phyloP scores from a whole-genome alignment of 2,888 invertebrate genomes.

The Eueremaeus valkanovi region DNA sequence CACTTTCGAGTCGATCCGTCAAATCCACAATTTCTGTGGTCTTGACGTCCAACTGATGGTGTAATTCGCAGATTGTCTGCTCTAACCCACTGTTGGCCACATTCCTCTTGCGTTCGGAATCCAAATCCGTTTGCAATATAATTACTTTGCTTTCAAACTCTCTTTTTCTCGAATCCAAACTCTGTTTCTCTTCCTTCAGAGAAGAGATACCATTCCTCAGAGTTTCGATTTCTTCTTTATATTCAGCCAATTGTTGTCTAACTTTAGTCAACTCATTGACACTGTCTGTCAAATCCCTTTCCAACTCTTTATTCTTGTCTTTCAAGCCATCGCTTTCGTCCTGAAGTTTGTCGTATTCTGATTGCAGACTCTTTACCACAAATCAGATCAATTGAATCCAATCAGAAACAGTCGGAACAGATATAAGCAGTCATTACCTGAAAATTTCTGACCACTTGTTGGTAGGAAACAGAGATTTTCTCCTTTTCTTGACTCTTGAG shows the following conservation, averaged over 20 bases:
- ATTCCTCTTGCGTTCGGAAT: slow-evolving; percentile 18
- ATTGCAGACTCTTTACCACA: slow-evolving; percentile 3
- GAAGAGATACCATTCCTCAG: neutral
- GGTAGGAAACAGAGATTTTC: slow-evolving; percentile 10
- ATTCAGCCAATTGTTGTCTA: slow-evolving; percentile 27
- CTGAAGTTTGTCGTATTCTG: slow-evolving; percentile 40
- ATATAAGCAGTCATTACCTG: too few species aligned
- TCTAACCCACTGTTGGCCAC: slow-evolving; percentile 8
- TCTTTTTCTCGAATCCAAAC: slow-evolving; percentile 3
- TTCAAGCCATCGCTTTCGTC: slow-evolving; percentile 36
- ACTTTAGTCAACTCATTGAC: slow-evolving; percentile 18
- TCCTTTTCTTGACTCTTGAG: slow-evolving; percentile 25
- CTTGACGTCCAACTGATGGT: slow-evolving; percentile 33
- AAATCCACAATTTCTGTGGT: slow-evolving; percentile 32
- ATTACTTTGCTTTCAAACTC: slow-evolving; percentile 40
- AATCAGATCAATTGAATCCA: neutral
- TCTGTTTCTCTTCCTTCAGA: slow-evolving; percentile 19
- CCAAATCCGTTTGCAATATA: slow-evolving; percentile 33
- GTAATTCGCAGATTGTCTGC: slow-evolving; percentile 18
- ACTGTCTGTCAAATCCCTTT: slow-evolving; percentile 31
- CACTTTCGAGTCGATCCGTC: slow-evolving; percentile 15
- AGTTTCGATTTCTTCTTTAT: slow-evolving; percentile 27
- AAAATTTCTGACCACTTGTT: slow-evolving; percentile 37
- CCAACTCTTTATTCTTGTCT: slow-evolving; percentile 20
- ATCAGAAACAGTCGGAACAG: too few species aligned